Conservation (phyloP, 2,797 vertebrate species). For the Phylloscopus collybita region DNA sequence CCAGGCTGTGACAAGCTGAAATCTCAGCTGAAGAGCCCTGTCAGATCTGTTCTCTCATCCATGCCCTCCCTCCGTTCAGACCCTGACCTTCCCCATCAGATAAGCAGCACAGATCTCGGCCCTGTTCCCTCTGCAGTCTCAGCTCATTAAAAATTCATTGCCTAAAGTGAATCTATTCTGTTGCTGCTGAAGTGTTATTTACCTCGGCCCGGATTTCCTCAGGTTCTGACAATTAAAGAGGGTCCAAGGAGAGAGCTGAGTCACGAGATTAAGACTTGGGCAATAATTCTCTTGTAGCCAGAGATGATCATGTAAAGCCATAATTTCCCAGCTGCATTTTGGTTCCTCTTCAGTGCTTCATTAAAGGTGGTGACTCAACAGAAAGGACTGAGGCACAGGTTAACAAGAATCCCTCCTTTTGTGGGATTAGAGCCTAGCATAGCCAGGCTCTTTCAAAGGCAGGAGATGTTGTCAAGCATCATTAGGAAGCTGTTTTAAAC, state of each 20-base stretch:
- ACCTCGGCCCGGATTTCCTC: slow-evolving; percentile 62
- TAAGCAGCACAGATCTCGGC: slow-evolving; percentile 73
- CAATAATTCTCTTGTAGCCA: slow-evolving; percentile 58
- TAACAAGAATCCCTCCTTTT: slow-evolving; percentile 72
- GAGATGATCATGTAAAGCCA: slow-evolving; percentile 69
- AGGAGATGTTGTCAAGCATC: slow-evolving; percentile 69
- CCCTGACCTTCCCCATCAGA: slow-evolving; percentile 77
- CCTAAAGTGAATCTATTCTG: slow-evolving; percentile 79
- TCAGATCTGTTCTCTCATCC: slow-evolving; percentile 69
- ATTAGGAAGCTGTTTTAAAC: slow-evolving; percentile 69
- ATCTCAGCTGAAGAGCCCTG: slow-evolving; percentile 73
- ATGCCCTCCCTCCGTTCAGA: slow-evolving; percentile 71
- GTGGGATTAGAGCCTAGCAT: slow-evolving; percentile 67
- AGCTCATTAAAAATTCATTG: slow-evolving; percentile 86
- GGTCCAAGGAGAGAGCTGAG: slow-evolving; percentile 54
- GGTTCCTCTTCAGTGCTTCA: slow-evolving; percentile 69
- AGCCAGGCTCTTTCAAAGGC: slow-evolving; percentile 55
- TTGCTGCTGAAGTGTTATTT: slow-evolving; percentile 67
- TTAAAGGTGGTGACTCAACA: slow-evolving; percentile 71
- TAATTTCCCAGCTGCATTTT: slow-evolving; percentile 66
- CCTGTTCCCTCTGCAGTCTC: slow-evolving; percentile 70
- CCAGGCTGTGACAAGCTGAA: slow-evolving; percentile 59
- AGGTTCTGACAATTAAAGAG: slow-evolving; percentile 69
- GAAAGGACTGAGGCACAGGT: slow-evolving; percentile 60
- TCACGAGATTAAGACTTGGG: slow-evolving; percentile 62